Percentiles rank a stretch among this genome's conserved stretches.
Evolutionary conservation across 1,140 invertebrate genomes (phyloP).

Genomic region (Lepidurus arcticus): DNA sequence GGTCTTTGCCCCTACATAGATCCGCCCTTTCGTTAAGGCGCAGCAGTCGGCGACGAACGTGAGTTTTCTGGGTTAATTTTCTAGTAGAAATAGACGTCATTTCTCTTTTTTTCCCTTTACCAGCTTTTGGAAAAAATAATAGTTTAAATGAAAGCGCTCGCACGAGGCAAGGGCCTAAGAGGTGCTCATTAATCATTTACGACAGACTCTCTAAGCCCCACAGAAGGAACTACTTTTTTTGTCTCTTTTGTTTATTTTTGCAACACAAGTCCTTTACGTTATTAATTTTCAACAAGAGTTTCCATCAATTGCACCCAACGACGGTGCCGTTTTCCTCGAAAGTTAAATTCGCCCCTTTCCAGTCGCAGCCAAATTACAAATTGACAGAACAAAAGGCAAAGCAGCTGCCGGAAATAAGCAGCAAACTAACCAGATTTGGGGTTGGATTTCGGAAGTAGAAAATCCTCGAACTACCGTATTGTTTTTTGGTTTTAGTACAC

Average conservation of each 20-base stretch:
- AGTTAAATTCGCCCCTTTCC: too few relatives aligned
- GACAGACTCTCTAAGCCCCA: neutral
- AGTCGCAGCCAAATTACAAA: too few relatives aligned
- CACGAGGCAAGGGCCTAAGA: neutral
- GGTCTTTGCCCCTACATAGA: neutral
- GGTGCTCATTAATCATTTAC: neutral
- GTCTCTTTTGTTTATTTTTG: neutral
- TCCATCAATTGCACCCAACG: neutral
- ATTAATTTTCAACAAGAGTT: neutral
- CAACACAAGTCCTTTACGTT: neutral
- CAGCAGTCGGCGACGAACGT: neutral
- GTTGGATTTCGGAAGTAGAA: neutral
- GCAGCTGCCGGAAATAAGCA: constrained; percentile 13
- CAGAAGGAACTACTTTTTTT: neutral
- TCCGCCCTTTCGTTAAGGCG: neutral
- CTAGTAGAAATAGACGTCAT: neutral
- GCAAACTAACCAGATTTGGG: neutral
- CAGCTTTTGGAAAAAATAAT: neutral
- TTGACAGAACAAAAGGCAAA: neutral
- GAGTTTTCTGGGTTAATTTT: neutral
- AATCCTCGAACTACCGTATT: neutral
- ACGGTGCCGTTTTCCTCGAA: too few relatives aligned
- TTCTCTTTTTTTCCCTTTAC: neutral
- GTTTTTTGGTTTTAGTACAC: neutral
- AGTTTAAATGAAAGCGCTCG: neutral